Conservation (phyloP, 23 tunicate species). For the Diplosoma virens region DNA sequence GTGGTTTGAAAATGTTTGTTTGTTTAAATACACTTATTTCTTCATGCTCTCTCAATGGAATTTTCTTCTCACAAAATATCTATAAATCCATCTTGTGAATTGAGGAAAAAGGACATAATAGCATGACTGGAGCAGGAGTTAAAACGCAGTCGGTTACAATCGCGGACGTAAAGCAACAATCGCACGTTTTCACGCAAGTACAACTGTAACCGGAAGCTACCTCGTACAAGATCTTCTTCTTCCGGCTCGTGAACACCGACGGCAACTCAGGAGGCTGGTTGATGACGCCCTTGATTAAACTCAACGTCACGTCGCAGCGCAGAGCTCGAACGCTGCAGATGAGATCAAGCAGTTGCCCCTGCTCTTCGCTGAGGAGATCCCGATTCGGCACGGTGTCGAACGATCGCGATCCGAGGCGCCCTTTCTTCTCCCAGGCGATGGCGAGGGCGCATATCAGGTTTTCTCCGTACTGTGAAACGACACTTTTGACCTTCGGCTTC, state of each 20-base stretch:
- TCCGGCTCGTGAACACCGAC: neutral
- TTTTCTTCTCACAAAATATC: too few species aligned
- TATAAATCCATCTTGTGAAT: too few species aligned
- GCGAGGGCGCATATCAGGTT: conserved; percentile 70
- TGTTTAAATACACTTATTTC: too few species aligned
- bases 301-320: conserved; percentile 48
- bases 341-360: conserved; percentile 33
- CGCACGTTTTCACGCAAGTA: too few species aligned
- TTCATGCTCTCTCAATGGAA: too few species aligned
- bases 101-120: too few species aligned
- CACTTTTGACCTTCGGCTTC: too few species aligned
- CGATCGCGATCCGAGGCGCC: neutral
- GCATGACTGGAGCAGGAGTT: too few species aligned
- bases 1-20: too few species aligned
- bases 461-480: conserved; percentile 72
- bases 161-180: too few species aligned
- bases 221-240: conserved; percentile 33
- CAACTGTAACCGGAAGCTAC: too few species aligned
- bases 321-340: conserved; percentile 32
- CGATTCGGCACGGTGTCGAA: neutral
- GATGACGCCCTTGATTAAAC: conserved; percentile 49
- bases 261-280: conserved; percentile 53
- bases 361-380: conserved; percentile 31
- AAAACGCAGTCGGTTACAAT: too few species aligned
- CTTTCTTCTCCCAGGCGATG: conserved; percentile 63